phyloP scores from a whole-genome alignment of 2,113 vertebrate genomes.

The Pseudorasbora parva region DNA sequence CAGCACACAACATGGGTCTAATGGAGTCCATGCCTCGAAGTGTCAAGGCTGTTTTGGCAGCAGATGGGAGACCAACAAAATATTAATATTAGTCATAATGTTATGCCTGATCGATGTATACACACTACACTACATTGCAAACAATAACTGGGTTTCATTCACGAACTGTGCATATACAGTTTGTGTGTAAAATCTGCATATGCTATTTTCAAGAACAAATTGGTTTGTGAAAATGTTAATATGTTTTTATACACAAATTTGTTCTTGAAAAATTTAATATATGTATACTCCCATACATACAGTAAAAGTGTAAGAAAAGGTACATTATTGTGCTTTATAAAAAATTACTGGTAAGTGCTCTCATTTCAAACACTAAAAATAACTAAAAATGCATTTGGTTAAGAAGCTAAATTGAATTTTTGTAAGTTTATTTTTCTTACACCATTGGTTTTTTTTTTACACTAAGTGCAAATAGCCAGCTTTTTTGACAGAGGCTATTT shows the following conservation, averaged over 20 bases:
- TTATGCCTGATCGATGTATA: too few species aligned
- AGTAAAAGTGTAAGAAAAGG: neutral
- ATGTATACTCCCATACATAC: neutral
- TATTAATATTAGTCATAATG: too few species aligned
- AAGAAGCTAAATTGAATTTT: neutral
- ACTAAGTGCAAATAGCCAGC: too few species aligned
- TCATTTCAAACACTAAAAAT: neutral
- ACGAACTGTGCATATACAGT: neutral
- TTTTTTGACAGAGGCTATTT: too few species aligned
- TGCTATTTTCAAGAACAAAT: neutral
- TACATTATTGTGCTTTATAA: neutral
- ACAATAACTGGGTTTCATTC: neutral
- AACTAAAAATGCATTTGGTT: neutral
- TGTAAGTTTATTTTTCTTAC: neutral
- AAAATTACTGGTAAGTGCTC: neutral
- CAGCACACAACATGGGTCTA: too few species aligned
- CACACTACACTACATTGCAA: neutral
- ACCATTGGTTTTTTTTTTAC: too few species aligned
- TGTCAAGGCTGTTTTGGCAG: too few species aligned
- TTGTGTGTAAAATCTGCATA: neutral
- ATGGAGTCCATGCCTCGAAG: too few species aligned
- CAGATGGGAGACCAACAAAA: too few species aligned
- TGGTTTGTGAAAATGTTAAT: neutral
- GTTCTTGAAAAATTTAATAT: too few species aligned
- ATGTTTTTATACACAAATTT: too few species aligned